Evolutionary conservation across 1,140 invertebrate species (phyloP).

Genomic region (Hetaerina americana): DNA sequence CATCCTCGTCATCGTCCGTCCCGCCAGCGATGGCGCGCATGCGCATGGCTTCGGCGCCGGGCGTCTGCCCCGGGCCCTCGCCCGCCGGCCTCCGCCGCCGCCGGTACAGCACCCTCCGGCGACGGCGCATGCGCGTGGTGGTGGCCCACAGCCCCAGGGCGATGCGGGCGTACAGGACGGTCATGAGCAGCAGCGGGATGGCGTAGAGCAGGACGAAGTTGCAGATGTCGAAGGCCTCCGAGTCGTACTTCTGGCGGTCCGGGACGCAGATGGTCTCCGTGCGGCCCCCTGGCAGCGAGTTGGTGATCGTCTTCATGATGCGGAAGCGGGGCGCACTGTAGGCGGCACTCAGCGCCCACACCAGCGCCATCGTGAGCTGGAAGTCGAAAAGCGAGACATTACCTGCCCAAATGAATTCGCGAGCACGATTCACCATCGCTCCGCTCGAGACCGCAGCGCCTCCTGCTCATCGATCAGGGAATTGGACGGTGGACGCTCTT

Average conservation of each 20-base stretch:
- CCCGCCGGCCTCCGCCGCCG: not conserved
- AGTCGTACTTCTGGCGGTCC: constrained; percentile 58
- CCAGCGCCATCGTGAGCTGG: constrained; percentile 53
- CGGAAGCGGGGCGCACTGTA: constrained; percentile 65
- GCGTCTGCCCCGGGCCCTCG: not conserved
- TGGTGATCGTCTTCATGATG: constrained; percentile 52
- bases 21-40: not conserved
- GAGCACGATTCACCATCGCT: no score
- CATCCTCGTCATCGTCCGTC: not conserved
- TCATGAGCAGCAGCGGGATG: constrained; percentile 56
- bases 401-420: no score
- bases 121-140: not conserved
- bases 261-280: constrained; percentile 58
- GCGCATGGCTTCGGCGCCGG: not conserved
- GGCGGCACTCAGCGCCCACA: constrained; percentile 60
- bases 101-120: not conserved
- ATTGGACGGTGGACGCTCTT: no score
- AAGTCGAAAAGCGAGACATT: constrained; percentile 14
- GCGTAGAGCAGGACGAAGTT: constrained; percentile 63
- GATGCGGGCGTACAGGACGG: constrained; percentile 33
- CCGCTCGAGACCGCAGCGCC: no score
- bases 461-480: no score
- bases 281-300: constrained; percentile 36
- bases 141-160: constrained; percentile 10
- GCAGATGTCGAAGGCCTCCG: constrained; percentile 56